Evolutionary conservation across 2,797 vertebrate genomes (phyloP), one percentile per base, ranked within the genome.

Genomic region (Neosilurus mollespiculum): DNA sequence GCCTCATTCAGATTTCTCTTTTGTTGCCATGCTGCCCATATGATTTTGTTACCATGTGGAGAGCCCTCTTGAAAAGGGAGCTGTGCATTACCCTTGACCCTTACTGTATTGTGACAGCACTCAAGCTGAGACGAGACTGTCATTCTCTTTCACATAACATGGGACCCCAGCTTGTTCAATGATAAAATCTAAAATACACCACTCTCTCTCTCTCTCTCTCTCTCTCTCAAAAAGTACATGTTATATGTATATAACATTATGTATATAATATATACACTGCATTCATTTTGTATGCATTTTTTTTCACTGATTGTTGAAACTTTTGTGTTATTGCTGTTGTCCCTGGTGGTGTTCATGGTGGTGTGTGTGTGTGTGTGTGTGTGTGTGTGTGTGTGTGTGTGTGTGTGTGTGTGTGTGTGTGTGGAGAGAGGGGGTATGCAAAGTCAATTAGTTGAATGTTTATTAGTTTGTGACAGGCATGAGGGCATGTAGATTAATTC

Each of bases 401-500:
- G 24, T 43, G 56, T 66, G 64, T 34, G 78, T 26, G 12, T n/a
- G 26, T 3, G 54, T 34, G 4, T 54, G 30, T 20, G 56, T 65
- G 69, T 37, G 16, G 10, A 15, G 73, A 15, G 14, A 22, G 51
- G 34, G 54, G 90, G 86, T 87, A 83, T 77, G 89, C 88, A 93
- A 93, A 93, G 94, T 94, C 94, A 94, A 93, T 95, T 95, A 94
- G 93, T 93, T 93, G 90, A 91, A 90, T 94, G 92, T 94, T 94
- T 95, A 94, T 95, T 94, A 94, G 93, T 93, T 93, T 93, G 92
- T 95, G 94, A 94, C 94, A 95, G 93, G 91, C 91, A 92, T 93
- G 91, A 92, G 93, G 93, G 92, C 93, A 93, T 92, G 93, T 92
- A 94, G 93, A 95, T 94, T 94, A 94, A 94, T 94, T 93, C 92